phyloP scores from a whole-genome alignment of 2,113 vertebrate genomes.

The Gulo gulo region DNA sequence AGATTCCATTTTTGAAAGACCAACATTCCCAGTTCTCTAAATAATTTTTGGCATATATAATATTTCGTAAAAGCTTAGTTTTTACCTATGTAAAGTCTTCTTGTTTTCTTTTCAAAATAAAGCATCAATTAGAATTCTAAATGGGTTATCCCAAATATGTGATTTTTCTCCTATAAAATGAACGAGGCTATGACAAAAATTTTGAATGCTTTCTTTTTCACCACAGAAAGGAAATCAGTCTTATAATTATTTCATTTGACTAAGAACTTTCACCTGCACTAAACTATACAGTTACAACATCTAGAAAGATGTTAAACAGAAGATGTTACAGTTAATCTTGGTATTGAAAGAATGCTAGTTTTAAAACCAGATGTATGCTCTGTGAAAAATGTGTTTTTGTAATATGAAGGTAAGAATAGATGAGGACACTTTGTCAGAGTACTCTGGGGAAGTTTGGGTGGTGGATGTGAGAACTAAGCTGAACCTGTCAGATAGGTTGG shows the following conservation, averaged over 20 bases:
- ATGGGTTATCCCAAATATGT: not conserved
- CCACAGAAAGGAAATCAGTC: not conserved
- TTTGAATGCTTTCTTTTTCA: not conserved
- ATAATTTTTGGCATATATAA: not conserved
- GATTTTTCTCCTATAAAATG: conserved; percentile 16
- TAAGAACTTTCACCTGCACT: not conserved
- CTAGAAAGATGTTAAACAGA: not conserved
- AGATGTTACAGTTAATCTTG: not conserved
- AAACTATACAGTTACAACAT: not conserved
- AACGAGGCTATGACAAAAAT: not conserved
- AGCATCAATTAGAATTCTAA: not conserved
- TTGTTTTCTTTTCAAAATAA: conserved; percentile 22
- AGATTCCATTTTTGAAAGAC: not conserved
- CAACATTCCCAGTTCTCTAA: not conserved
- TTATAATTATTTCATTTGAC: not conserved
- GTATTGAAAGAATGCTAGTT: not conserved
- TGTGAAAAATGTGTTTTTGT: not conserved
- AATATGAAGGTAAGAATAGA: not conserved
- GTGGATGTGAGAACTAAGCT: not conserved
- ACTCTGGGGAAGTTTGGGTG: not conserved
- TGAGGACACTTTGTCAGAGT: not conserved
- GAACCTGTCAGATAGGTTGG: not conserved
- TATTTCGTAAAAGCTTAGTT: not conserved
- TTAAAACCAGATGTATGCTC: not conserved
- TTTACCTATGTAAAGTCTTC: not conserved